Evolutionary conservation across 2,797 vertebrate species (phyloP).

Genomic region (Notoglanidium macrostoma): DNA sequence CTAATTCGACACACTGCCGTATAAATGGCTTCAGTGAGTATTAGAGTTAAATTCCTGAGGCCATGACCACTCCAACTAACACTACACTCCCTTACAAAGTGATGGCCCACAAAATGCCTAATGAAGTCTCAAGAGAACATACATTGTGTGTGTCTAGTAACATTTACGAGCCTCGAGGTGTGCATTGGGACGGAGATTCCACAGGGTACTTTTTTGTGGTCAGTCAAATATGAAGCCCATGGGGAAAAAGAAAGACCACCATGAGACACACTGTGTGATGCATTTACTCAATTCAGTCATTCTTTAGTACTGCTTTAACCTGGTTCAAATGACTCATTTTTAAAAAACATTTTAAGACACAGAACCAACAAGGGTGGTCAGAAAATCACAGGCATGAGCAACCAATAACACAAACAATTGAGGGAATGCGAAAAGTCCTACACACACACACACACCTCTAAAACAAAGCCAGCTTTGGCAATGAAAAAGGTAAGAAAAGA

Average conservation of each 20-base stretch:
- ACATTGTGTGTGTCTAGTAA: not conserved
- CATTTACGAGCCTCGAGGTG: not conserved
- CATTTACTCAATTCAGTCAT: not conserved
- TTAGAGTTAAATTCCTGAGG: conserved; percentile 42
- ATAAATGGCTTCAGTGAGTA: conserved; percentile 4
- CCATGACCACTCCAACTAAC: conserved; percentile 9
- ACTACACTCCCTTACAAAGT: not conserved
- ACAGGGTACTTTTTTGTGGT: not conserved
- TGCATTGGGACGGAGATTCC: not conserved
- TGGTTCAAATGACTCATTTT: not conserved
- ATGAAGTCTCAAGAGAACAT: not conserved
- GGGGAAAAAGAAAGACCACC: not conserved
- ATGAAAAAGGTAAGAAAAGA: not conserved
- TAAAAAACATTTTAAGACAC: not conserved
- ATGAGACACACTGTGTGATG: not conserved
- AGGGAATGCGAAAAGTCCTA: not conserved
- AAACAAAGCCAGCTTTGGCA: not conserved
- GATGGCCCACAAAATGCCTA: not conserved
- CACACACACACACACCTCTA: not conserved
- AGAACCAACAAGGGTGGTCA: not conserved
- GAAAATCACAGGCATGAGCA: not conserved
- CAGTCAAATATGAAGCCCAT: not conserved
- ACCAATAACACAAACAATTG: not conserved
- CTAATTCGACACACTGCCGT: conserved; percentile 8
- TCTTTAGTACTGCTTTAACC: not conserved